Evolutionary conservation across 1,140 invertebrate species (phyloP).

Genomic region (Ostrea edulis): DNA sequence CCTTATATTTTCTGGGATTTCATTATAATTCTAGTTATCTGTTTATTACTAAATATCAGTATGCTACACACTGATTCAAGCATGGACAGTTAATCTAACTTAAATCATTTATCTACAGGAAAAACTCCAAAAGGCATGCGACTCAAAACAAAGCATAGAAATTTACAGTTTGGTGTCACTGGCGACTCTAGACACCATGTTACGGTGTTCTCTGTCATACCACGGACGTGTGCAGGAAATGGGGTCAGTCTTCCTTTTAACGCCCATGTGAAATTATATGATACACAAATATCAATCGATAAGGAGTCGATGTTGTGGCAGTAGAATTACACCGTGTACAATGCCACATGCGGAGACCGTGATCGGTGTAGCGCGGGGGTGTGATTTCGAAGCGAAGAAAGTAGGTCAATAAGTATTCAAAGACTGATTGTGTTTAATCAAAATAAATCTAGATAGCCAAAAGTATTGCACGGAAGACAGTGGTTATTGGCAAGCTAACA

Average conservation of each 20-base stretch:
- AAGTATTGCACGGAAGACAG: too few species aligned
- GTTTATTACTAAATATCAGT: not conserved
- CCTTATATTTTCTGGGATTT: not conserved
- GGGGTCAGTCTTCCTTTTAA: constrained; percentile 35
- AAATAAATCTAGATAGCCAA: too few species aligned
- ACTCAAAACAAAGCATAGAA: constrained; percentile 36
- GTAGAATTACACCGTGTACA: too few species aligned
- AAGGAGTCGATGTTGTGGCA: not conserved
- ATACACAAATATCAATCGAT: not conserved
- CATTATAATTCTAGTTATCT: not conserved
- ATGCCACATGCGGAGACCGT: not conserved
- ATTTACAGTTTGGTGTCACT: constrained; percentile 35
- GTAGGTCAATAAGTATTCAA: not conserved
- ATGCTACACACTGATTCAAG: not conserved
- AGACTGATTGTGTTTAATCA: too few species aligned
- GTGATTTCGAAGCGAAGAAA: not conserved
- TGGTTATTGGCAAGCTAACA: too few species aligned
- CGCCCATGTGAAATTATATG: not conserved
- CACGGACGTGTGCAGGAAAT: constrained; percentile 44
- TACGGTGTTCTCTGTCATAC: constrained; percentile 52
- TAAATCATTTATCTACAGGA: not conserved
- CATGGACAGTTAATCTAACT: not conserved
- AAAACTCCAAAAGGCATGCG: not conserved
- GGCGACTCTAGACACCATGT: constrained; percentile 53
- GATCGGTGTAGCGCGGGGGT: not conserved